phyloP scores from a whole-genome alignment of 1,140 invertebrate species.

The Nasonia vitripennis region DNA sequence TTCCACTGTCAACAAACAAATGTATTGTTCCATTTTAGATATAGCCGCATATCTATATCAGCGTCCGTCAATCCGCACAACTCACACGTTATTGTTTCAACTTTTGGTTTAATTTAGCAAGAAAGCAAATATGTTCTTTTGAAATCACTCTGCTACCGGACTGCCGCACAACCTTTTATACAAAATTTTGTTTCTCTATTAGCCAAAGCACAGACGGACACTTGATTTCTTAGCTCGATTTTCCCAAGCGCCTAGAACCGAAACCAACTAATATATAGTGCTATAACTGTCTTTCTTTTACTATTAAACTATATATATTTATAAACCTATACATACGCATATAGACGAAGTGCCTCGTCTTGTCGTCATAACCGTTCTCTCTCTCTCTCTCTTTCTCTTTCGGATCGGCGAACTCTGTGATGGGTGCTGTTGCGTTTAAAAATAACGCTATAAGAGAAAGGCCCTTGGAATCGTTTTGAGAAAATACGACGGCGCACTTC shows the following conservation, averaged over 20 bases:
- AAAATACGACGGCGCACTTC: conserved; percentile 3
- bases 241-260: neutral
- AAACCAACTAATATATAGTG: conserved; percentile 19
- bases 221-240: conserved; percentile 14
- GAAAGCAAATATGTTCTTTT: conserved; percentile 18
- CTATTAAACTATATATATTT: neutral
- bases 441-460: conserved; percentile 12
- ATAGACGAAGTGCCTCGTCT: conserved; percentile 27
- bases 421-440: neutral
- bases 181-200: neutral
- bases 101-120: neutral
- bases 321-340: neutral
- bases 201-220: neutral
- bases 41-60: neutral
- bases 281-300: conserved; percentile 27
- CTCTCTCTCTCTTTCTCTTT: neutral
- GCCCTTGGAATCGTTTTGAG: neutral
- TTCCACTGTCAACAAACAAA: neutral
- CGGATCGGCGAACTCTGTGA: neutral
- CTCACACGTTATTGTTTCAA: conserved; percentile 2
- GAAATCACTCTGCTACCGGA: neutral
- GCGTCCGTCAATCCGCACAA: neutral
- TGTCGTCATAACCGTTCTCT: neutral
- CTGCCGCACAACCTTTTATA: neutral
- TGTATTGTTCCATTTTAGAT: neutral